Percentiles rank a stretch among this genome's conserved stretches.
These are phyloP conservation scores for Nymphalis urticae DNA, from an alignment of 2,888 invertebrate genomes.

Conservation along the genomic window DNA sequence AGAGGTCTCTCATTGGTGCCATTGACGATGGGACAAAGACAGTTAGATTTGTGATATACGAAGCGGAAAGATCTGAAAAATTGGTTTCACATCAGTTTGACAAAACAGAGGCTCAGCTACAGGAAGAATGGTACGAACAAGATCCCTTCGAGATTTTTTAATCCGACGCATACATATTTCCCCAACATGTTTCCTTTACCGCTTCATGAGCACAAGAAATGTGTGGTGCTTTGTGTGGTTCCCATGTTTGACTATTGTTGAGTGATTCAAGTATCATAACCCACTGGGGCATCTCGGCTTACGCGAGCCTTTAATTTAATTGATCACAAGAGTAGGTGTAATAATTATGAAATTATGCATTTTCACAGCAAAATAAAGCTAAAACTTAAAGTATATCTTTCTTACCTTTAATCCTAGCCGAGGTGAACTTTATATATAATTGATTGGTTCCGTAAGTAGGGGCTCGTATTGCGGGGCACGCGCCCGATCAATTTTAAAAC, in stretches of 20 bases:
- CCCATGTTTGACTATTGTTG: no score
- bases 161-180: no score
- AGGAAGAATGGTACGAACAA: slow-evolving; percentile 97
- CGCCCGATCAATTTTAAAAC: slow-evolving; percentile 28
- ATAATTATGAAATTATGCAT: no score
- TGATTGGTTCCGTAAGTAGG: slow-evolving; percentile 24
- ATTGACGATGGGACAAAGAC: slow-evolving; percentile 98
- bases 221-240: no score
- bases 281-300: no score
- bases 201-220: no score
- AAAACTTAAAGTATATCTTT: background rate
- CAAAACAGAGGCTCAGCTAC: slow-evolving; percentile 88
- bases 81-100: slow-evolving; percentile 91
- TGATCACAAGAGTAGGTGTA: no score
- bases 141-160: slow-evolving; percentile 89
- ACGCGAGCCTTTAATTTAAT: no score
- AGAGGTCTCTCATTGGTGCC: slow-evolving; percentile 88
- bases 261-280: no score
- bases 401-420: slow-evolving; percentile 1
- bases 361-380: background rate
- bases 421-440: slow-evolving; percentile 13
- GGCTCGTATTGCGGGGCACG: slow-evolving; percentile 25
- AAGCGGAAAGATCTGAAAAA: slow-evolving; percentile 89
- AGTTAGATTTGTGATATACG: slow-evolving; percentile 90
- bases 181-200: no score